phyloP scores from a whole-genome alignment of 2,888 invertebrate genomes.

The Dione vanillae region DNA sequence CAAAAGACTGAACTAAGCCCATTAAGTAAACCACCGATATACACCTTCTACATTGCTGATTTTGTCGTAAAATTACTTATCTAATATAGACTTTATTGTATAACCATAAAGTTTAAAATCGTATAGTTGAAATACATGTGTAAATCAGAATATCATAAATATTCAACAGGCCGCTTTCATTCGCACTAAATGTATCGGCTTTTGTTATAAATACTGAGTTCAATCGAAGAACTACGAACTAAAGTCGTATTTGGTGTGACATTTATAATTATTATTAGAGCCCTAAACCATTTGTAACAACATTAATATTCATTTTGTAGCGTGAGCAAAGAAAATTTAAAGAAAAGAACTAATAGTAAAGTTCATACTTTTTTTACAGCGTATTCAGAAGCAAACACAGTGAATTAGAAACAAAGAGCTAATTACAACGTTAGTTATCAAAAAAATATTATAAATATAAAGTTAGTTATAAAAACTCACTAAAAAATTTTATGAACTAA shows the following conservation, averaged over 20 bases:
- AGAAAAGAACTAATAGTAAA: neutral
- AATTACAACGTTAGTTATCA: no score
- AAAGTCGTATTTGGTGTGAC: neutral
- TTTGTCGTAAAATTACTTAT: neutral
- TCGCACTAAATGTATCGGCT: constrained; percentile 25
- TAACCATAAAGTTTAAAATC: neutral
- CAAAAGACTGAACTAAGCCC: constrained; percentile 24
- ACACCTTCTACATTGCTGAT: constrained; percentile 26
- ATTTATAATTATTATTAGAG: no score
- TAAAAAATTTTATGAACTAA: no score
- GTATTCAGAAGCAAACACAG: no score
- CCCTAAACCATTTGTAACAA: neutral
- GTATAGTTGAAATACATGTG: neutral
- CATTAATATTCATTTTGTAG: neutral
- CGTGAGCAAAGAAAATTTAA: neutral
- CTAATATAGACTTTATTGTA: constrained; percentile 2
- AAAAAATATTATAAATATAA: no score
- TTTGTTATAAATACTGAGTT: constrained; percentile 27
- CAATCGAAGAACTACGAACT: constrained; percentile 16
- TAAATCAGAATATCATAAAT: constrained; percentile 37
- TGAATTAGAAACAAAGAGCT: no score
- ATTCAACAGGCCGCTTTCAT: constrained; percentile 35
- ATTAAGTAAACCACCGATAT: constrained; percentile 24
- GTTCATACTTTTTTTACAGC: no score
- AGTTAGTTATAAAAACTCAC: no score